phyloP scores from a whole-genome alignment of 2,797 vertebrate genomes.

The Enteromius paludinosus region DNA sequence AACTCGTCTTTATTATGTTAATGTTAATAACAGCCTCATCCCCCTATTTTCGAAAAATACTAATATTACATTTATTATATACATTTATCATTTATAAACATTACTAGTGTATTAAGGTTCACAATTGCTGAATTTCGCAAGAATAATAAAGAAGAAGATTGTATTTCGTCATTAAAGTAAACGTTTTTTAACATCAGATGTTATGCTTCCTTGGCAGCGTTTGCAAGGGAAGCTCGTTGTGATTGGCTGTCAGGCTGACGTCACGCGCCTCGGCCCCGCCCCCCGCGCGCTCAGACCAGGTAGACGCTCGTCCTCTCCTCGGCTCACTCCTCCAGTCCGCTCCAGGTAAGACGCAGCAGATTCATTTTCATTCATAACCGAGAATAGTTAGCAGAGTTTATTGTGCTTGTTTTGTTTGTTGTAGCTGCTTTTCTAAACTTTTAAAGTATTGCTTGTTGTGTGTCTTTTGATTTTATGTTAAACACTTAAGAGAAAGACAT shows the following conservation, averaged over 20 bases:
- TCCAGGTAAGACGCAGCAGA: background rate
- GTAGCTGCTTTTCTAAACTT: background rate
- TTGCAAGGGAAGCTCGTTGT: background rate
- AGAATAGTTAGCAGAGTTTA: too few species aligned
- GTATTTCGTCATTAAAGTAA: too few species aligned
- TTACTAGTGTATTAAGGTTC: background rate
- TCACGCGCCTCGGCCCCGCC: background rate
- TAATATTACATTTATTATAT: too few species aligned
- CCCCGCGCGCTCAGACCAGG: background rate
- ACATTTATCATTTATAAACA: too few species aligned
- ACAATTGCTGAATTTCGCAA: background rate
- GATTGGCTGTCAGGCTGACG: constrained; percentile 2
- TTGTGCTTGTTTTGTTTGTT: background rate
- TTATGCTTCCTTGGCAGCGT: too few species aligned
- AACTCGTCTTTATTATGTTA: too few species aligned
- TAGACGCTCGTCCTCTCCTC: background rate
- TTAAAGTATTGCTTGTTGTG: background rate
- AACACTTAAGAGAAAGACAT: background rate
- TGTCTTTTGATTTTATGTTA: background rate
- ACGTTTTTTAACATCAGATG: background rate
- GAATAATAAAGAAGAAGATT: background rate
- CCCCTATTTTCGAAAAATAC: too few species aligned
- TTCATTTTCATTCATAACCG: background rate
- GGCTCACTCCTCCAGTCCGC: background rate
- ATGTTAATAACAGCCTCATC: too few species aligned